Evolutionary conservation across 2,888 invertebrate genomes (phyloP).

Genomic region (Cheilosia impressa): DNA sequence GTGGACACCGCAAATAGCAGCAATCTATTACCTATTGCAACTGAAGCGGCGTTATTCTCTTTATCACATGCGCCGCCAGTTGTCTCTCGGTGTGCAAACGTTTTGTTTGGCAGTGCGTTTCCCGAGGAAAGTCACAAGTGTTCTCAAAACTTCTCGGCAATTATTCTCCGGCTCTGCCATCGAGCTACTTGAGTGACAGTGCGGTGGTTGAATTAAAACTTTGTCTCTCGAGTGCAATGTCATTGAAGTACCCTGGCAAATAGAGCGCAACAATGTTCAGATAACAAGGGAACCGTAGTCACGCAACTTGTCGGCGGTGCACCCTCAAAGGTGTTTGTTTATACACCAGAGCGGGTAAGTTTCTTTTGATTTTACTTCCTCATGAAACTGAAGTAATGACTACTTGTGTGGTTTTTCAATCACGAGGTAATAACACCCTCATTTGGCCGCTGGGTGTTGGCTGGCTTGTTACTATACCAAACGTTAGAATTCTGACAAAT

Average conservation of each 20-base stretch:
- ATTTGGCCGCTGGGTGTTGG: constrained; percentile 18
- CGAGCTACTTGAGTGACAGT: constrained; percentile 48
- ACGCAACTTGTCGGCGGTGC: constrained; percentile 62
- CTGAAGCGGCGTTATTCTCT: constrained; percentile 1
- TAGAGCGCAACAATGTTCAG: constrained; percentile 52
- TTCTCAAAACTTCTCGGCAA: constrained; percentile 36
- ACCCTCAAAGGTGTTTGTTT: constrained; percentile 70
- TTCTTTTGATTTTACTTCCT: constrained; percentile 38
- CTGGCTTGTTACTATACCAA: neutral
- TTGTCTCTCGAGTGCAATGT: constrained; percentile 56
- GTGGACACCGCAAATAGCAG: constrained; percentile 3
- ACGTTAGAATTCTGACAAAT: constrained; percentile 50
- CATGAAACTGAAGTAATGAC: constrained; percentile 62
- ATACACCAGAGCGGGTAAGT: constrained; percentile 38
- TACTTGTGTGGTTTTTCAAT: constrained; percentile 72
- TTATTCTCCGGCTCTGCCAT: constrained; percentile 19
- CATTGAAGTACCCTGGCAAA: constrained; percentile 56
- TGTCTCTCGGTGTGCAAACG: constrained; percentile 15
- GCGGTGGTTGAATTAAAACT: constrained; percentile 28
- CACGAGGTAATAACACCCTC: constrained; percentile 61
- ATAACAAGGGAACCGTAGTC: constrained; percentile 53
- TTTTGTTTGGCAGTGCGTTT: constrained; percentile 52
- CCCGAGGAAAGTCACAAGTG: constrained; percentile 45
- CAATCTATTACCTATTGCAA: constrained; percentile 2
- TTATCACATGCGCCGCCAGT: constrained; percentile 24